Base-by-base conservation (phyloP, 2,113 vertebrate genomes). In the Zosterops pallidus region DNA sequence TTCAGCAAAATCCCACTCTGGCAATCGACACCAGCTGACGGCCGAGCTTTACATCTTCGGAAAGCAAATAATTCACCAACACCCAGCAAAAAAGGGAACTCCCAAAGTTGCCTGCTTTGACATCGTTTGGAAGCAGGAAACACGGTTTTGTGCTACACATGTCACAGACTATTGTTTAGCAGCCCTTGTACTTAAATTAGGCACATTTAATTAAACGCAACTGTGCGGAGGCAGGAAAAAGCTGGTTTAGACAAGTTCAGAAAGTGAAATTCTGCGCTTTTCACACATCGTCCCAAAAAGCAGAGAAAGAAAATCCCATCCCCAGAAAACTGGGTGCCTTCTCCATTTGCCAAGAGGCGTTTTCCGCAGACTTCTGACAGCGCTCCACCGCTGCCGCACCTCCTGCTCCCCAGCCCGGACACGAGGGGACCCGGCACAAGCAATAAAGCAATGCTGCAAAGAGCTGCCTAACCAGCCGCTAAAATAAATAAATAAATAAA, bases 231-330 rank as follows among this genome's bases (percentile, higher is more conserved):
- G 72, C 97, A 97, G 97, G 97, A 94, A 96, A 97, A 92, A 97
- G 97, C 98, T 97, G 97, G 98, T 97, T 98, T 95, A 59, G 95
- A 70, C 97, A 92, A 98, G 98, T 86, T 95, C 92, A 83, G 86
- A 93, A 96, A 97, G 94, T 63, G 91, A 96, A 96, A 96, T 84
- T 93, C 84, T n/a, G 87, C 89, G 97, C 85, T 82, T 96, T 96
- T 89, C 83, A 93, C 88, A 94, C 89, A 33, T 86, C 68, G 37
- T 70, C 91, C 86, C 56, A 17, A 79, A 79, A 56, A 28, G 39
- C 62, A 90, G 69, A 77, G 82, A 63, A 80, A 85, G n/a, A 94
- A 94, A 72, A 87, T 24, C 37, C n/a, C 31, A 35, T 64, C 70
- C 76, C 52, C 76, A 76, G 56, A 52, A 83, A 50, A 76, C 49